A percentile compares a stretch with the other conserved stretches of the same genome.
Conservation (phyloP, 2,113 vertebrate species). For the Phyllostomus discolor region DNA sequence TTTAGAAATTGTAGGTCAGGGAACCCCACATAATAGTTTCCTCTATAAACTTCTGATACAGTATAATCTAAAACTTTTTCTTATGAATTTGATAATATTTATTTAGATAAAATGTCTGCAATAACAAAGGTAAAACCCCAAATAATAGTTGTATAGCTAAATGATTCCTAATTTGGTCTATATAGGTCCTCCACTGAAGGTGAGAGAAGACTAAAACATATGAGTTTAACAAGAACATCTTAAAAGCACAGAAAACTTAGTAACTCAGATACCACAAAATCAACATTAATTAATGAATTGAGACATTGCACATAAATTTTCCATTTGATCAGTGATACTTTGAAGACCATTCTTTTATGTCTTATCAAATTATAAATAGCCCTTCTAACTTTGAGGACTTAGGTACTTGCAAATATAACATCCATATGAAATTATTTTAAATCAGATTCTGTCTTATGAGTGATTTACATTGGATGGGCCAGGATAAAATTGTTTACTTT, state of each 20-base stretch:
- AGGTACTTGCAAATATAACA: not conserved
- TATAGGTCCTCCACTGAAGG: not conserved
- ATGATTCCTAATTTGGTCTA: not conserved
- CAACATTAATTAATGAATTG: not conserved
- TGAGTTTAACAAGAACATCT: not conserved
- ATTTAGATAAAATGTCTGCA: not conserved
- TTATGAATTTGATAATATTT: not conserved
- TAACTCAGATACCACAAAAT: not conserved
- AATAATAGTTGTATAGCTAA: not conserved
- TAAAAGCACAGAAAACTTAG: not conserved
- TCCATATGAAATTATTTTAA: not conserved
- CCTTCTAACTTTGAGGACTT: not conserved
- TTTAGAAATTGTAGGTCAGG: not conserved
- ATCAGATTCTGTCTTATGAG: not conserved
- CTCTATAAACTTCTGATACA: not conserved
- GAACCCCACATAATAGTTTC: not conserved
- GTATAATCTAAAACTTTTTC: not conserved
- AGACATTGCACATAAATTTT: not conserved
- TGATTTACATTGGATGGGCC: not conserved
- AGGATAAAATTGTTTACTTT: not conserved
- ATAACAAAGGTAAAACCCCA: not conserved
- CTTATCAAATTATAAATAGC: not conserved
- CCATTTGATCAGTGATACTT: not conserved
- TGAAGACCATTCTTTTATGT: not conserved
- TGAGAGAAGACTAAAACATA: conserved; percentile 5